These are phyloP conservation scores for Acyrthosiphon pisum DNA, from an alignment of 1,140 invertebrate species.

Conservation along the genomic window DNA sequence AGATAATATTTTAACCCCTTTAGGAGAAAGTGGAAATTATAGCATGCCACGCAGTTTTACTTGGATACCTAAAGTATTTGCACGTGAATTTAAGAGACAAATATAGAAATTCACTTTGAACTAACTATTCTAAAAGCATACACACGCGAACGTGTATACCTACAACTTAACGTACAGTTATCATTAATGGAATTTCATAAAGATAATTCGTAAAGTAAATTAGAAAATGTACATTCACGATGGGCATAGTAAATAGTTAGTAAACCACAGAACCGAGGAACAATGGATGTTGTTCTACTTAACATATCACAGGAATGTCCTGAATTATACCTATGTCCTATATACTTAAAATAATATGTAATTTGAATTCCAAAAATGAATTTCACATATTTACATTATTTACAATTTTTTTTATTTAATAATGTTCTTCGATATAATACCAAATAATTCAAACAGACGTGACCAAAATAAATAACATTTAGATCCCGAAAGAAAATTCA, in stretches of 20 bases:
- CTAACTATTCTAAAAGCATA: constrained; percentile 14
- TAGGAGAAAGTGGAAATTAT: not conserved
- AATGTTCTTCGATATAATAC: not conserved
- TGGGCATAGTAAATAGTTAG: not conserved
- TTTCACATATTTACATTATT: not conserved
- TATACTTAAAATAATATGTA: not conserved
- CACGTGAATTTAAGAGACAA: not conserved
- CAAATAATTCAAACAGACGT: not conserved
- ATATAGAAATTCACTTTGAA: constrained; percentile 17
- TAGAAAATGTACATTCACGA: not conserved
- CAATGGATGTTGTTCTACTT: not conserved
- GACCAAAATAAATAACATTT: not conserved
- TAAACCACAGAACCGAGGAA: not conserved
- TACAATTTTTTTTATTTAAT: not conserved
- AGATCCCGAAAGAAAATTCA: not conserved
- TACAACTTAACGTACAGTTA: constrained; percentile 3
- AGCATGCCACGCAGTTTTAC: not conserved
- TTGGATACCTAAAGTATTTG: not conserved
- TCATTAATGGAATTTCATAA: constrained; percentile 22
- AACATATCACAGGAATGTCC: not conserved
- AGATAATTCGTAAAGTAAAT: constrained; percentile 9
- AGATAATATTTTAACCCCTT: not conserved
- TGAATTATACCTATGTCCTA: not conserved
- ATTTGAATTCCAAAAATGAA: not conserved
- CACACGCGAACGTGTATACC: not conserved